These are phyloP conservation scores for Metopolophium dirhodum DNA, from an alignment of 1,140 invertebrate species.

Conservation along the genomic window DNA sequence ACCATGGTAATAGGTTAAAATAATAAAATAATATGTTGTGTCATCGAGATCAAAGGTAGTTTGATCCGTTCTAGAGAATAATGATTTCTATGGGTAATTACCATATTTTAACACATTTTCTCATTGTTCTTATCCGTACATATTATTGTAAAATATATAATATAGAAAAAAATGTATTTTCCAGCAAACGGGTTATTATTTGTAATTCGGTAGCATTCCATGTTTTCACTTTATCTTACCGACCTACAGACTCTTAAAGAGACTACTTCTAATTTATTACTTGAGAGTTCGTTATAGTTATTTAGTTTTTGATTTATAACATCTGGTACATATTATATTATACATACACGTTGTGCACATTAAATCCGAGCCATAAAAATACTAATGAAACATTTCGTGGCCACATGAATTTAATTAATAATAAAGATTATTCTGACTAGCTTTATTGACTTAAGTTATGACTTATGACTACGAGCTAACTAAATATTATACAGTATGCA, in stretches of 20 bases:
- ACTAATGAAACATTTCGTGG: slow-evolving; percentile 25
- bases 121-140: neutral
- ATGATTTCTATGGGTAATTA: neutral
- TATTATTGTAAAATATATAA: no score
- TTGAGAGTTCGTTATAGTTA: neutral
- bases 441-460: slow-evolving; percentile 29
- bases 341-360: neutral
- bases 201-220: slow-evolving; percentile 6
- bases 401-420: neutral
- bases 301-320: slow-evolving; percentile 30
- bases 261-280: neutral
- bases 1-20: no score
- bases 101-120: neutral
- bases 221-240: neutral
- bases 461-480: neutral
- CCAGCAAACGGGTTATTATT: neutral
- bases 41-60: neutral
- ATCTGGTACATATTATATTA: neutral
- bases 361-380: slow-evolving; percentile 16
- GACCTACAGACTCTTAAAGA: neutral
- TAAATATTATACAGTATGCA: neutral
- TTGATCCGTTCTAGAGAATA: neutral
- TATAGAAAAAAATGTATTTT: neutral
- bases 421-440: neutral
- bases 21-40: neutral